Evolutionary conservation across 1,140 invertebrate species (phyloP).

Genomic region (Pseudomyrmex dendroicus): DNA sequence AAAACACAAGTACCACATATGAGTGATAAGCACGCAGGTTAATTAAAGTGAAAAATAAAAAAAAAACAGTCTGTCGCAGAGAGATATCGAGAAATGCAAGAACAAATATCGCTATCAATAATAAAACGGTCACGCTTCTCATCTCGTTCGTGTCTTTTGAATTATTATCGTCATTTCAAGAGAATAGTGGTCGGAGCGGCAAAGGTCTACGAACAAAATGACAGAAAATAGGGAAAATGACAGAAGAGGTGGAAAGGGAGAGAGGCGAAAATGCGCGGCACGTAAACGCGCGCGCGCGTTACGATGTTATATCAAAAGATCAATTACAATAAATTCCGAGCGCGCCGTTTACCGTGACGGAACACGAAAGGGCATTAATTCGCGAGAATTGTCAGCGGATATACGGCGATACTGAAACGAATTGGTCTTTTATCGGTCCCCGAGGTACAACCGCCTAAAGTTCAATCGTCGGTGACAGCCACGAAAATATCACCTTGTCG

Average conservation of each 20-base stretch:
- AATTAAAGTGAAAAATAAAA: background rate
- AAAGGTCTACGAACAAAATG: constrained; percentile 38
- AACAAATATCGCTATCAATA: background rate
- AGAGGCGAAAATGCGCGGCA: constrained; percentile 61
- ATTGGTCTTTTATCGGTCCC: constrained; percentile 75
- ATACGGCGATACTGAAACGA: constrained; percentile 75
- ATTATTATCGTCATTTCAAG: constrained; percentile 68
- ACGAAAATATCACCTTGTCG: constrained; percentile 72
- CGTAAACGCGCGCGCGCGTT: constrained; percentile 56
- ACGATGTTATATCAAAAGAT: constrained; percentile 76
- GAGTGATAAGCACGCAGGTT: background rate
- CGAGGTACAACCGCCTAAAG: constrained; percentile 69
- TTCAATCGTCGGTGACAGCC: constrained; percentile 75
- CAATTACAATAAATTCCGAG: constrained; percentile 78
- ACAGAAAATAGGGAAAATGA: constrained; percentile 34
- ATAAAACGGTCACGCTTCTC: constrained; percentile 40
- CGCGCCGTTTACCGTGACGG: constrained; percentile 72
- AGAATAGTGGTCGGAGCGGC: constrained; percentile 56
- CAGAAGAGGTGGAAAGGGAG: constrained; percentile 28
- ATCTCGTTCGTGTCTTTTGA: constrained; percentile 50
- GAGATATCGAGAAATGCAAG: background rate
- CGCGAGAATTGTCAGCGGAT: constrained; percentile 68
- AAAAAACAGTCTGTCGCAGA: background rate
- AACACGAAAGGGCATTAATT: constrained; percentile 78
- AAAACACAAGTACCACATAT: constrained; percentile 17